Percentiles rank a stretch among this genome's conserved stretches.
Evolutionary conservation across 2,888 invertebrate genomes (phyloP).

Genomic region (Itoplectis maculator): DNA sequence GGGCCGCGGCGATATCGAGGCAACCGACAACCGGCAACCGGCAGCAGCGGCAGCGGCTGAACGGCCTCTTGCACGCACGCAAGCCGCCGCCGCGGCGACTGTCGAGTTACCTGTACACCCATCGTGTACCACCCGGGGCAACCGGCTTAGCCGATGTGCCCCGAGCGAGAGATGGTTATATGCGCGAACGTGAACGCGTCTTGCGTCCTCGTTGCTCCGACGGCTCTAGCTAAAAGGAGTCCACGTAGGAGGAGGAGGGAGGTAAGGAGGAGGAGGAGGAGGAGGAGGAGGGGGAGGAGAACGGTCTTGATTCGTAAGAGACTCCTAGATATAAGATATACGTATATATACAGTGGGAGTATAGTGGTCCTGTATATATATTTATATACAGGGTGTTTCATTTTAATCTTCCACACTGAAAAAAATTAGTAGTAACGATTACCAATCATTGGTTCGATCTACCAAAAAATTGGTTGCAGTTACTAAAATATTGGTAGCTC

Average conservation of each 20-base stretch:
- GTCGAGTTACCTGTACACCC: conserved; percentile 58
- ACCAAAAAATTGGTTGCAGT: no score
- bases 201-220: conserved; percentile 52
- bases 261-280: conserved; percentile 39
- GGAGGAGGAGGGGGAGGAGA: conserved; percentile 70
- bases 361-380: no score
- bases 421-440: no score
- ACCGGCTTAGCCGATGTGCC: conserved; percentile 79
- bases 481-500: no score
- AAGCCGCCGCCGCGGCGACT: conserved; percentile 39
- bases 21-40: conserved; percentile 45
- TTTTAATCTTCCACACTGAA: no score
- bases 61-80: conserved; percentile 72
- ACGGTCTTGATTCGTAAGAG: conserved; percentile 58
- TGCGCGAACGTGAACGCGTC: conserved; percentile 38
- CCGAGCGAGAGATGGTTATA: conserved; percentile 59
- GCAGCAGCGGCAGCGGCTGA: conserved; percentile 4
- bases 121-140: conserved; percentile 73
- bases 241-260: conserved; percentile 66
- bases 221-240: conserved; percentile 69
- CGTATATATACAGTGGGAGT: conserved; percentile 33
- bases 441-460: no score
- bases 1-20: conserved; percentile 46
- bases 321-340: conserved; percentile 32
- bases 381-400: no score